Conservation (phyloP, 2,888 invertebrate species). For the Boloria euphrosyne region DNA sequence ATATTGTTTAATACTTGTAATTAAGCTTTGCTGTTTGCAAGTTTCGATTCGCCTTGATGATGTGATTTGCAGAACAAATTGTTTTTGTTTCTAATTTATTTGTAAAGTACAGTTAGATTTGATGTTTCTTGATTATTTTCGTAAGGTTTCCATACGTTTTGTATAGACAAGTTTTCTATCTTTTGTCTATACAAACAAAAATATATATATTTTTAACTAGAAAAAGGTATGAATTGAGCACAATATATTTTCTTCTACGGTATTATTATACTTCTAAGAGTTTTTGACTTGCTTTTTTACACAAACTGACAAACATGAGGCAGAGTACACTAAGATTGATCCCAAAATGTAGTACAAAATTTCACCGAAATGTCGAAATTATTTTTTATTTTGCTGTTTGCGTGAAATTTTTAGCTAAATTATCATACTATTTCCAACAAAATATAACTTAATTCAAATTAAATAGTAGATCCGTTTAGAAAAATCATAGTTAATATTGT, state of each 20-base stretch:
- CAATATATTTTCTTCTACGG: slow-evolving; percentile 17
- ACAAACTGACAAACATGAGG: slow-evolving; percentile 38
- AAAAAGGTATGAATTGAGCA: slow-evolving; percentile 16
- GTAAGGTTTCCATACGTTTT: slow-evolving; percentile 18
- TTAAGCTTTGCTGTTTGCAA: slow-evolving; percentile 52
- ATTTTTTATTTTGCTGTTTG: slow-evolving; percentile 6
- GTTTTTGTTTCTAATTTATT: slow-evolving; percentile 82
- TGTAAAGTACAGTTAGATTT: slow-evolving; percentile 76
- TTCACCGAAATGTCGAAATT: slow-evolving; percentile 26
- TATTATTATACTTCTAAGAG: slow-evolving; percentile 26
- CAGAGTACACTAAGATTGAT: slow-evolving; percentile 55
- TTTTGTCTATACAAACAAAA: slow-evolving; percentile 9
- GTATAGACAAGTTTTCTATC: slow-evolving; percentile 4
- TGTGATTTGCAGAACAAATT: slow-evolving; percentile 79
- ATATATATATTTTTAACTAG: slow-evolving; percentile 14
- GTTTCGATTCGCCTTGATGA: slow-evolving; percentile 54
- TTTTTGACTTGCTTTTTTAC: slow-evolving; percentile 34
- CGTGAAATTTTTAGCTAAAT: slow-evolving; percentile 16
- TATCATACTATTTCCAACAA: not conserved
- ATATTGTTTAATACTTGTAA: slow-evolving; percentile 51
- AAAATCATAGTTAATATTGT: slow-evolving; percentile 56
- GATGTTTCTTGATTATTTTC: slow-evolving; percentile 52
- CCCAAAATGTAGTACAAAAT: slow-evolving; percentile 70
- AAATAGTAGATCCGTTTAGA: slow-evolving; percentile 52
- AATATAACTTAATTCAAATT: slow-evolving; percentile 11